Evolutionary conservation across 2,797 vertebrate genomes (phyloP), one percentile per base, ranked within the genome.

Genomic region (Eulemur mongoz): DNA sequence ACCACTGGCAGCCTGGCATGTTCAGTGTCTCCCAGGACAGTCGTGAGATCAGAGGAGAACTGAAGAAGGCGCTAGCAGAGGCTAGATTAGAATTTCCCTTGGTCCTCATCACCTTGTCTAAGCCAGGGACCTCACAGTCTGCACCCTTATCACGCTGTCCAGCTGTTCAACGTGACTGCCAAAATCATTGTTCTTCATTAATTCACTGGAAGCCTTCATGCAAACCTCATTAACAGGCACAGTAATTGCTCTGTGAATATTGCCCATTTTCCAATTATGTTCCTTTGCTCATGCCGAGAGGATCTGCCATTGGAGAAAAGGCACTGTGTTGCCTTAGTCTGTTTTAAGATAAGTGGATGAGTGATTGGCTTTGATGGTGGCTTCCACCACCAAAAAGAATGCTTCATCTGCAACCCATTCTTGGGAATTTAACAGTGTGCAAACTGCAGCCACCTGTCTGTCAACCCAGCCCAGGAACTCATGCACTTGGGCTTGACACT

Each of bases 201-300:
- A 97, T 90, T 91, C 80, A 45, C 89, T 91, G 76, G 96, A 97
- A 96, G 83, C 93, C 93, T 94, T 96, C 91, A 5, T 59, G 91
- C 43, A 88, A 96, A 96, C 95, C 93, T 97, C 97, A 97, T 96
- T 96, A 97, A 91, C 86, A 5, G 81, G 76, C 91, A 86, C 59
- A 32, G 75, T 94, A 95, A 97, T 69, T 97, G 95, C 95, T 97
- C 94, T 93, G 82, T 95, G 95, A 95, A 93, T 90, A 90, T n/a
- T 79, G 75, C 93, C 95, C 83, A 80, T 95, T 97, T 96, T 96
- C 95, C 93, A 97, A 91, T 97, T 97, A 96, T 35, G 61, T 59
- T 89, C 67, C 83, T 82, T 86, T 92, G 79, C 83, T 97, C 57
- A 11, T 20, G 80, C 76, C 0, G 7, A 78, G 76, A 86, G 79